A percentile compares a stretch with the other conserved stretches of the same genome.
These are phyloP conservation scores for Eupithecia dodoneata DNA, from an alignment of 2,888 invertebrate species.

Conservation along the genomic window DNA sequence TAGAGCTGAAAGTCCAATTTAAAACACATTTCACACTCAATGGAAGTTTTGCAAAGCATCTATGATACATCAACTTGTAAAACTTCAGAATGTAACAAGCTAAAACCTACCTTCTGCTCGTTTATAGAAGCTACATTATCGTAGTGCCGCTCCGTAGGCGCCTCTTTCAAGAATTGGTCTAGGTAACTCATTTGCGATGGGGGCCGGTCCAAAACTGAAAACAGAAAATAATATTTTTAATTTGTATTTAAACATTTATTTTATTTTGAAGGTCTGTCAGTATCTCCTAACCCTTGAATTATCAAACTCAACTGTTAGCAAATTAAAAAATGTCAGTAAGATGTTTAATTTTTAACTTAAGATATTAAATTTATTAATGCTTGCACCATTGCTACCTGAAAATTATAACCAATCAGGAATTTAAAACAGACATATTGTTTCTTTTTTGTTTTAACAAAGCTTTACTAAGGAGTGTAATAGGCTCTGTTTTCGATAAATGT, in stretches of 20 bases:
- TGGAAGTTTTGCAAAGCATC: slow-evolving; percentile 4
- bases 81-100: slow-evolving; percentile 21
- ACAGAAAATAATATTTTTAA: neutral
- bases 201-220: slow-evolving; percentile 93
- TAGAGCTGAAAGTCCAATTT: neutral
- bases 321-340: neutral
- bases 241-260: neutral
- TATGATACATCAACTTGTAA: neutral
- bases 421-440: neutral
- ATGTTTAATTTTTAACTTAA: neutral
- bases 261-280: neutral
- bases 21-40: neutral
- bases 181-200: slow-evolving; percentile 96
- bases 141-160: slow-evolving; percentile 76
- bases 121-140: slow-evolving; percentile 77
- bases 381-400: neutral
- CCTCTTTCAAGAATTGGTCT: slow-evolving; percentile 94
- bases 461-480: neutral
- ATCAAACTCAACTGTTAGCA: neutral
- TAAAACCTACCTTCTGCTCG: slow-evolving; percentile 73
- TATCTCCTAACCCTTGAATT: neutral
- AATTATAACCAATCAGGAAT: neutral
- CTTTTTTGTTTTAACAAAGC: neutral
- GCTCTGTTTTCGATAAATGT: neutral
- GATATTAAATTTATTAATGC: neutral